Percentiles rank a stretch among this genome's conserved stretches.
Conservation (phyloP, 2,113 vertebrate species). For the Cryptomyrus ogoouensis region DNA sequence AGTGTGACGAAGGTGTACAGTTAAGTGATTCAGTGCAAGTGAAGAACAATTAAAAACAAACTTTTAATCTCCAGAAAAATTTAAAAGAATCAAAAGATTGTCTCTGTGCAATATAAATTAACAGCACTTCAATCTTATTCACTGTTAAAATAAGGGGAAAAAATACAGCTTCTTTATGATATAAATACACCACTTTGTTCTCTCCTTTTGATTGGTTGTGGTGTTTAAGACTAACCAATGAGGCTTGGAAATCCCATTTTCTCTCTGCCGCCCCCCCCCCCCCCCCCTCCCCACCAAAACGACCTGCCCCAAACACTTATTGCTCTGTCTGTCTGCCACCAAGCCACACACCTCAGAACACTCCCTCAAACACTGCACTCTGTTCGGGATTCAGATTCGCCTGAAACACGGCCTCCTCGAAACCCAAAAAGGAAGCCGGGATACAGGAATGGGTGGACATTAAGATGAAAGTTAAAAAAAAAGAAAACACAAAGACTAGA, state of each 20-base stretch:
- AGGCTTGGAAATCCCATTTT: conserved; percentile 28
- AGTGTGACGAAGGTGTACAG: not conserved
- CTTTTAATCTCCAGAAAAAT: conserved; percentile 17
- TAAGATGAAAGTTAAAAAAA: conserved; percentile 49
- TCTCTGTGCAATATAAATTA: conserved; percentile 47
- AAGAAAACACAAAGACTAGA: conserved; percentile 40
- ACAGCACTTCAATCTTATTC: conserved; percentile 21
- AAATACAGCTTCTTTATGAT: not conserved
- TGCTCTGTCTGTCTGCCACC: conserved; percentile 57
- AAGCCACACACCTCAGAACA: not conserved
- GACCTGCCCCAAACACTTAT: conserved; percentile 55
- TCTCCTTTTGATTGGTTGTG: conserved; percentile 28
- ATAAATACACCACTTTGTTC: not conserved
- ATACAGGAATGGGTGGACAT: not conserved
- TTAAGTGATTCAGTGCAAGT: conserved; percentile 17
- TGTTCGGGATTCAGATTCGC: not conserved
- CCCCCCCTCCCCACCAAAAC: conserved; percentile 15
- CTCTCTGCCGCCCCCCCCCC: not conserved
- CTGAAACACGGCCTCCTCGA: not conserved
- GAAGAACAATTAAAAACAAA: conserved; percentile 12
- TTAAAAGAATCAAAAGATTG: conserved; percentile 39
- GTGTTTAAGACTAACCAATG: conserved; percentile 64
- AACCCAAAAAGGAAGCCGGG: not conserved
- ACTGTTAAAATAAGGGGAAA: conserved; percentile 15
- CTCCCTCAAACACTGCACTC: not conserved